A percentile compares a stretch with the other conserved stretches of the same genome.
These are phyloP conservation scores for Xenopus petersii DNA, from an alignment of 2,797 vertebrate genomes.

Conservation along the genomic window DNA sequence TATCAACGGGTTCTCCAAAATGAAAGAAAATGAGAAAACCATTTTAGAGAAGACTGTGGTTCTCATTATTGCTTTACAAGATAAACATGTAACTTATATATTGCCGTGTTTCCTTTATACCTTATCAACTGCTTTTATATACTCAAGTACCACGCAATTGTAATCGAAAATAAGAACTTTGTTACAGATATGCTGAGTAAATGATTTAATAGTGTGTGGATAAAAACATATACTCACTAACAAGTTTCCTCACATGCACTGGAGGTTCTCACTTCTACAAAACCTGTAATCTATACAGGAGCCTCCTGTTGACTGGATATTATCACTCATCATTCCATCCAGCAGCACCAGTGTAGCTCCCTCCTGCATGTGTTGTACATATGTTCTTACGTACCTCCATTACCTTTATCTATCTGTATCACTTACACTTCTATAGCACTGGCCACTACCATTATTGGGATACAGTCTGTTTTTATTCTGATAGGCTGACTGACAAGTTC, in stretches of 20 bases:
- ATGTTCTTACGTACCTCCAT: conserved; percentile 25
- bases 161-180: too few relatives aligned
- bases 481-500: conserved; percentile 37
- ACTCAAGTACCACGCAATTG: too few relatives aligned
- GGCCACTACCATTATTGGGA: conserved; percentile 1
- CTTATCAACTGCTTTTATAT: too few relatives aligned
- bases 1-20: too few relatives aligned
- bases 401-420: conserved; percentile 31
- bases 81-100: too few relatives aligned
- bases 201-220: background rate
- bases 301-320: conserved; percentile 5
- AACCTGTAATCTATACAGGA: background rate
- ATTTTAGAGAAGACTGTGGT: too few relatives aligned
- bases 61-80: too few relatives aligned
- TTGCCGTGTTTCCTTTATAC: too few relatives aligned
- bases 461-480: conserved; percentile 25
- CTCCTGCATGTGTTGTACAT: conserved; percentile 29
- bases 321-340: conserved; percentile 35
- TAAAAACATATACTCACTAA: background rate
- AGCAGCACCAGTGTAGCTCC: conserved; percentile 10
- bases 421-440: conserved; percentile 9
- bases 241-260: background rate
- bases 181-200: too few relatives aligned
- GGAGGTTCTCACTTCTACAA: background rate
- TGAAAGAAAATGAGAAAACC: too few relatives aligned